Evolutionary conservation across 2,888 invertebrate genomes (phyloP), one percentile per base, ranked within the genome.

Genomic region (Sepioteuthis lessoniana): DNA sequence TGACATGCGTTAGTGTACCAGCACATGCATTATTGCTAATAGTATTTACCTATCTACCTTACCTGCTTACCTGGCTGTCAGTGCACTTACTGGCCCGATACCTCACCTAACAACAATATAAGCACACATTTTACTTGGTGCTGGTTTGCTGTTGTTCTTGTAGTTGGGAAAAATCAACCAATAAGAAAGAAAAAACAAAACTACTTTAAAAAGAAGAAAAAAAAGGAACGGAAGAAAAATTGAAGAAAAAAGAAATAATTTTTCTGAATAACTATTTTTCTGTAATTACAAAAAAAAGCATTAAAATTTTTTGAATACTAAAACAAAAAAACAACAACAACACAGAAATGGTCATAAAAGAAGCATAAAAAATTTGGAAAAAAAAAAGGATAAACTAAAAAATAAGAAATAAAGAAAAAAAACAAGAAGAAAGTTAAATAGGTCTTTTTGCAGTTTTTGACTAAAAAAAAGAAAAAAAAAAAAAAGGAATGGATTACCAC

Each of bases 21-120:
- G 76, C 76, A 76, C 76, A 76, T 76, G 76, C 76, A 76, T 76
- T n/a, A 8, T 76, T n/a, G 76, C n/a, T 76, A n/a, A 16, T 76
- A 21, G 76, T 76, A n/a, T 76, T 76, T 76, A 76, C 60, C 31
- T 60, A 60, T 31, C 60, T 60, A 31, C 60, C 31, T 28, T 28
- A 60, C 31, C 60, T 60, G 60, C 76, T n/a, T 76, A n/a, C 76
- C 76, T 76, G 76, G 10, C 76, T 16, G n/a, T 35, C 76, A 10
- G 76, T 76, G 76, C 76, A n/a, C n/a, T 76, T n/a, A 35, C 76
- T n/a, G 76, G 76, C 76, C n/a, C 13, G n/a, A n/a, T 76, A 76
- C 76, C 76, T 76, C 76, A n/a, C 76, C 76, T n/a, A n/a, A 76
- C 76, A 76, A n/a, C 76, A 76, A 76, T 76, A 76, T 76, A 76